Conservation (phyloP, 2,797 vertebrate genomes). For the Merluccius polli region DNA sequence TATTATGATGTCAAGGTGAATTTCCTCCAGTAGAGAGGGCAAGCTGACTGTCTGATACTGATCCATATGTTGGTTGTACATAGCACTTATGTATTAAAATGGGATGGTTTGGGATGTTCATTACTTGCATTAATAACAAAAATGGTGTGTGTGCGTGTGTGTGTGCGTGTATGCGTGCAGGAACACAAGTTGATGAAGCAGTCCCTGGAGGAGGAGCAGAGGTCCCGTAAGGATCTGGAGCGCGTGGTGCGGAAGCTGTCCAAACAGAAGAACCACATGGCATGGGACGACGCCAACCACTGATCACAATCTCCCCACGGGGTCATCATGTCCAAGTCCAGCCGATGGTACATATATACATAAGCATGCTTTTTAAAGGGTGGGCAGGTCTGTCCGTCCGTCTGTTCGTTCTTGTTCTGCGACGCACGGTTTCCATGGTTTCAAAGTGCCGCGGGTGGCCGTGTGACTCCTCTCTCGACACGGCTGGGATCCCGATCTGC, state of each 20-base stretch:
- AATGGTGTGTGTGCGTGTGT: not conserved
- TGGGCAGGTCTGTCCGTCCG: conserved; percentile 17
- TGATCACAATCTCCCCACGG: conserved; percentile 57
- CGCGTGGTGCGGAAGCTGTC: conserved; percentile 87
- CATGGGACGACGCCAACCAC: conserved; percentile 81
- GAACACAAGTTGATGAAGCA: conserved; percentile 97
- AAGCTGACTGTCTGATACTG: not conserved
- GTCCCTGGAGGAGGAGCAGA: conserved; percentile 94
- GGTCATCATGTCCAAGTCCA: conserved; percentile 1
- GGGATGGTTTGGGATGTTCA: not conserved
- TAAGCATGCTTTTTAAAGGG: conserved; percentile 21
- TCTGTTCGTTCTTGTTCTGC: conserved; percentile 14
- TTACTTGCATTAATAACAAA: not conserved
- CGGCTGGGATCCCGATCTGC: conserved; percentile 18
- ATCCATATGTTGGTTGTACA: not conserved
- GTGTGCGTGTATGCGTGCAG: conserved; percentile 54
- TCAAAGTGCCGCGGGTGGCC: conserved; percentile 31
- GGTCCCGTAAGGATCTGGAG: conserved; percentile 93
- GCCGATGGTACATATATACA: conserved; percentile 10
- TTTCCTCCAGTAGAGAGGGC: not conserved
- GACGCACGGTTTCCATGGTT: conserved; percentile 3
- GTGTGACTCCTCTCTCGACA: conserved; percentile 14
- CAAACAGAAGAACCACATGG: conserved; percentile 90
- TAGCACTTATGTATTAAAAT: not conserved
- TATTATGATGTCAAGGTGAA: not conserved